A percentile compares a stretch with the other conserved stretches of the same genome.
These are phyloP conservation scores for Eulemur coronatus DNA, from an alignment of 2,797 vertebrate genomes.

Conservation along the genomic window DNA sequence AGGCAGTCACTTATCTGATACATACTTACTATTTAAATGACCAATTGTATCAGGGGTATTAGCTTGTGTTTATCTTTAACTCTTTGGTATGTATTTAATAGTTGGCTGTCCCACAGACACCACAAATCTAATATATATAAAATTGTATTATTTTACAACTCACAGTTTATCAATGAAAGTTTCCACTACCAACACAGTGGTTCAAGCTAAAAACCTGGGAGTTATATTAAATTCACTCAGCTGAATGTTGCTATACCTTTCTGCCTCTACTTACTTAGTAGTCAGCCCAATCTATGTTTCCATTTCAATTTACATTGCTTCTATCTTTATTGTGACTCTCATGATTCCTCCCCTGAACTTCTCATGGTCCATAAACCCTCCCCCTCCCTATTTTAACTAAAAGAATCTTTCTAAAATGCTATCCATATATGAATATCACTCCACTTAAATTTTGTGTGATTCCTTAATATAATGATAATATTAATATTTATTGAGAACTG, in stretches of 20 bases:
- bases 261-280: not conserved
- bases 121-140: not conserved
- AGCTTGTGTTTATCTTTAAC: not conserved
- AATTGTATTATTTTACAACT: not conserved
- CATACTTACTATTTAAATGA: not conserved
- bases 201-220: not conserved
- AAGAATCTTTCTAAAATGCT: not conserved
- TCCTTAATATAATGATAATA: not conserved
- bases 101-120: not conserved
- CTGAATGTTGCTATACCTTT: not conserved
- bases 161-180: not conserved
- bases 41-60: not conserved
- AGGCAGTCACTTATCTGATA: not conserved
- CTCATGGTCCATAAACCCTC: not conserved
- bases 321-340: not conserved
- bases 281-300: not conserved
- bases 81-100: not conserved
- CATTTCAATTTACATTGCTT: not conserved
- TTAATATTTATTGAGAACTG: not conserved
- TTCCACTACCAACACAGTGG: not conserved
- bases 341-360: not conserved
- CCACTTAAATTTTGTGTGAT: not conserved
- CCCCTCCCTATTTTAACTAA: not conserved
- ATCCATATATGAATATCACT: not conserved
- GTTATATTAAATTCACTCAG: not conserved